Evolutionary conservation across 1,140 invertebrate genomes (phyloP).

Genomic region (Elymnias hypermnestra): DNA sequence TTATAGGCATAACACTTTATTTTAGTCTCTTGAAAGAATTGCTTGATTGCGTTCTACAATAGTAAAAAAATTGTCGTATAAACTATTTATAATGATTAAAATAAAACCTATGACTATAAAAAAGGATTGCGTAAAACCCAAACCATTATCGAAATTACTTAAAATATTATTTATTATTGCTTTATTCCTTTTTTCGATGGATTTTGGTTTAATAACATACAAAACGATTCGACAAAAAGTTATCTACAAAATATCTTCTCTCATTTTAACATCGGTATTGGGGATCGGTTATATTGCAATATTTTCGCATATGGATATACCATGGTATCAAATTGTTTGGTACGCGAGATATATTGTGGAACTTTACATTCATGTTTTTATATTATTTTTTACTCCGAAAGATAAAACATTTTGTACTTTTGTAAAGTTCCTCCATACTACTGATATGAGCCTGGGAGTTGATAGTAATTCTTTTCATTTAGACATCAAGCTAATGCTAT

Average conservation of each 20-base stretch:
- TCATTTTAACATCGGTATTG: neutral
- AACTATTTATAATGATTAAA: neutral
- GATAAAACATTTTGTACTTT: conserved; percentile 1
- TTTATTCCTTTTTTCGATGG: conserved; percentile 1
- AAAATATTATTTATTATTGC: conserved; percentile 10
- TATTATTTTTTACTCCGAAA: neutral
- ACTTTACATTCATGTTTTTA: neutral
- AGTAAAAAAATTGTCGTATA: neutral
- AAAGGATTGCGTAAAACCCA: neutral
- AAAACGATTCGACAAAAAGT: neutral
- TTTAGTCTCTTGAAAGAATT: too few species aligned
- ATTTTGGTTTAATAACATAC: conserved; percentile 6
- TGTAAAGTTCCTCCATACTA: neutral
- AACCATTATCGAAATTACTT: conserved; percentile 1
- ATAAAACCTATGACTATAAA: neutral
- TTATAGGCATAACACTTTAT: too few species aligned
- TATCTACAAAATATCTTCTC: neutral
- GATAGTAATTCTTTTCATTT: conserved; percentile 1
- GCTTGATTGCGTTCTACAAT: neutral
- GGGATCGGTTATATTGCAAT: too few species aligned
- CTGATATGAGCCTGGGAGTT: neutral
- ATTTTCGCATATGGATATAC: too few species aligned
- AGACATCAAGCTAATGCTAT: conserved; percentile 4
- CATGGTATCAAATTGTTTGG: neutral
- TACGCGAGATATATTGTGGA: neutral